Evolutionary conservation across 2,888 invertebrate species (phyloP).

Genomic region (Nymphalis urticae): DNA sequence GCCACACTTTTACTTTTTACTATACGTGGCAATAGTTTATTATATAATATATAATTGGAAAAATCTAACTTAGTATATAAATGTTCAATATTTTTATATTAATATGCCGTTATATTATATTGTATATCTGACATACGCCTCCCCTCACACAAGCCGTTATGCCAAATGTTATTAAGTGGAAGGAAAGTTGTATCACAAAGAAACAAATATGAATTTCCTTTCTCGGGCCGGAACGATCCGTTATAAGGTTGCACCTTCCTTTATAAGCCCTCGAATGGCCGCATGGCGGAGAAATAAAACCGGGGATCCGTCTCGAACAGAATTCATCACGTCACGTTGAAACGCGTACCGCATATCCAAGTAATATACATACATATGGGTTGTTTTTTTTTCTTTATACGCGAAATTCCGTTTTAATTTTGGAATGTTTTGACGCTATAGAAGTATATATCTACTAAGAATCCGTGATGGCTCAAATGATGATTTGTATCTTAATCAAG

Average conservation of each 20-base stretch:
- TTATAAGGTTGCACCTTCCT: slow-evolving; percentile 51
- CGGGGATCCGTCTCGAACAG: slow-evolving; percentile 37
- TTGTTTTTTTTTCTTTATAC: slow-evolving; percentile 5
- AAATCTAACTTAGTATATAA: too few relatives aligned
- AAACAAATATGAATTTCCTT: slow-evolving; percentile 46
- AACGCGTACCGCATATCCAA: slow-evolving; percentile 34
- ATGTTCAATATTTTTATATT: not conserved
- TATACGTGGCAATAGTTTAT: too few relatives aligned
- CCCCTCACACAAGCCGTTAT: not conserved
- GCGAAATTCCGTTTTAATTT: slow-evolving; percentile 3
- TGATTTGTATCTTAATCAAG: too few relatives aligned
- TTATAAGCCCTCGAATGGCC: slow-evolving; percentile 58
- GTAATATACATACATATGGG: slow-evolving; percentile 22
- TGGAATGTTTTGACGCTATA: not conserved
- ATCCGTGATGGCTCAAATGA: too few relatives aligned
- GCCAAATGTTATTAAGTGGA: slow-evolving; percentile 25
- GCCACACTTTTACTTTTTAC: too few relatives aligned
- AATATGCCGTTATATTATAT: not conserved
- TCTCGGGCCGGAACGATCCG: slow-evolving; percentile 30
- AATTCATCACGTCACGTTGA: slow-evolving; percentile 42
- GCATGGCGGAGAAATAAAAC: slow-evolving; percentile 55
- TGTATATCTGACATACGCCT: not conserved
- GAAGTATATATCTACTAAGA: not conserved
- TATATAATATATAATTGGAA: too few relatives aligned
- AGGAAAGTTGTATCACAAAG: slow-evolving; percentile 46